Base-by-base conservation (phyloP, 1,140 invertebrate species). In the Lethocerus indicus region DNA sequence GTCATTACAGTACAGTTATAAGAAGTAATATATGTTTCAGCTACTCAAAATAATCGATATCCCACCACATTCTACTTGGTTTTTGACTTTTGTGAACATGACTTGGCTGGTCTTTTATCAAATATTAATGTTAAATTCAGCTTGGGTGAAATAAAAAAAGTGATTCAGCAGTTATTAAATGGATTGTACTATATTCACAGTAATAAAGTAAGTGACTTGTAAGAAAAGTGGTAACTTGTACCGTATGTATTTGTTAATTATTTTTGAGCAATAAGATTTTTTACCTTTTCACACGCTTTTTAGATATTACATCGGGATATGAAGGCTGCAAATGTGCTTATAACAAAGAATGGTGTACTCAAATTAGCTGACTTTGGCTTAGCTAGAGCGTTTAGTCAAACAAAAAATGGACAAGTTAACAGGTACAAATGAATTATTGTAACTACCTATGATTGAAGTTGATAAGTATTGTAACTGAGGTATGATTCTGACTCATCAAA, bases 11-110 rank as follows among this genome's bases (percentile, higher is more conserved):
- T 3, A 36, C n/a, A n/a, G n/a, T 12, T n/a, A n/a, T n/a, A n/a
- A 28, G 36, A n/a, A 35, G 24, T 28, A 40, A 53, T 46, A 47
- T 44, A 45, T 54, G 61, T 69, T 69, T 37, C 61, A 79, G 89
- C 88, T 1, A 83, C 78, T 36, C 72, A 75, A 12, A 78, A 79
- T 54, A 97, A 96, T 64, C 79, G 84, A 54, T 90, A 82, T 63
- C 74, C 86, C 52, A 91, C 89, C 4, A 97, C 91, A 0, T 98
- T 98, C 63, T 98, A 93, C 63, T 68, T 99, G 51, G 87, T 98
- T 1, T 98, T 99, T 69, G 94, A 98, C 57, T 98, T 98, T 62
- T 98, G 94, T 68, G 95, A 98, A 64, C 95, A 98, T 62, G 96
- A 99, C 70, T 70, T 99, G 40, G 96, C 95, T 25, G 96, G 96